A percentile compares a stretch with the other conserved stretches of the same genome.
Evolutionary conservation across 2,888 invertebrate genomes (phyloP).

Genomic region (Drosophila emarginata): DNA sequence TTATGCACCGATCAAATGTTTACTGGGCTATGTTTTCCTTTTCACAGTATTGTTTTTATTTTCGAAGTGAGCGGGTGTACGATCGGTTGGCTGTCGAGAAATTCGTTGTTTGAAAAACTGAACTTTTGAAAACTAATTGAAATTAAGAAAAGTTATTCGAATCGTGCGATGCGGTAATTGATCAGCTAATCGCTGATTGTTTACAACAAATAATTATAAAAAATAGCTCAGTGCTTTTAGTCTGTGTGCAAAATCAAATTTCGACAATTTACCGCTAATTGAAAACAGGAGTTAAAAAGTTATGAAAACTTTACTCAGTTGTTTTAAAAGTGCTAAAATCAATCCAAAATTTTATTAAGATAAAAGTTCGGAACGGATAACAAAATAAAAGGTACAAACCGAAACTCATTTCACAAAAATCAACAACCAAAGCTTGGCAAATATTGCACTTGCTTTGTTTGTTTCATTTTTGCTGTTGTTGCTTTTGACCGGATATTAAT

Average conservation of each 20-base stretch:
- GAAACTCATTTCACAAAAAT: not conserved
- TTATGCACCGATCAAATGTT: no score
- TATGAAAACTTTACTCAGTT: not conserved
- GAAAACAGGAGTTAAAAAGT: not conserved
- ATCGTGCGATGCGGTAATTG: not conserved
- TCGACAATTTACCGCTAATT: not conserved
- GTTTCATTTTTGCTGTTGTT: conserved; percentile 10
- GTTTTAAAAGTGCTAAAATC: not conserved
- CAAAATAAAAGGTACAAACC: not conserved
- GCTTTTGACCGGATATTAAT: conserved; percentile 22
- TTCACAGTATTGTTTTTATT: not conserved
- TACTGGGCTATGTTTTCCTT: no score
- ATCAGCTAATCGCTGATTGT: no score
- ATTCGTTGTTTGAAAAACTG: not conserved
- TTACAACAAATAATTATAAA: no score
- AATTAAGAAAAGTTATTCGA: not conserved
- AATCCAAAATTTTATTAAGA: not conserved
- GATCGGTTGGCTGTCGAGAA: not conserved
- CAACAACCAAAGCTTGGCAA: not conserved
- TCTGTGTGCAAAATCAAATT: not conserved
- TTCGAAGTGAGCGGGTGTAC: not conserved
- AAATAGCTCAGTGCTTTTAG: no score
- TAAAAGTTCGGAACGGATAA: not conserved
- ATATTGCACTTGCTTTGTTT: conserved; percentile 32
- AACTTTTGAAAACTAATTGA: not conserved